A percentile compares a stretch with the other conserved stretches of the same genome.
Evolutionary conservation across 2,888 invertebrate genomes (phyloP).

Genomic region (Pammene aurita): DNA sequence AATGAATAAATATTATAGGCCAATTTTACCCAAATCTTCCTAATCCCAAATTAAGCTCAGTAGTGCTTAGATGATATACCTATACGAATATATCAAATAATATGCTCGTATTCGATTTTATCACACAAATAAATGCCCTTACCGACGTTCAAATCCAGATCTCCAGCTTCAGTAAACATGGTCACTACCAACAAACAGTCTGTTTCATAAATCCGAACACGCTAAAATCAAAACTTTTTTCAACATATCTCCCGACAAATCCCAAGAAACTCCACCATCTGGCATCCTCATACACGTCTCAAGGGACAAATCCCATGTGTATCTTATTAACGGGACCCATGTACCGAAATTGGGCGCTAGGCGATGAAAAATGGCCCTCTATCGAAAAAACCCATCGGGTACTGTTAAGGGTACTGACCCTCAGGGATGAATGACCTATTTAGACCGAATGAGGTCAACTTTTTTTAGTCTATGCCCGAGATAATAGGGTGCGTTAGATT

Average conservation of each 20-base stretch:
- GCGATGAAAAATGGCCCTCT: constrained; percentile 78
- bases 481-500: constrained; percentile 41
- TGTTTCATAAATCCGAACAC: too few relatives aligned
- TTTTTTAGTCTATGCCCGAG: constrained; percentile 49
- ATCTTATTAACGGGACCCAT: constrained; percentile 71
- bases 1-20: too few relatives aligned
- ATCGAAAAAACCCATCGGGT: constrained; percentile 71
- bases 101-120: too few relatives aligned
- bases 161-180: too few relatives aligned
- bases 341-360: constrained; percentile 74
- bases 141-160: too few relatives aligned
- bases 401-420: constrained; percentile 81
- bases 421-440: constrained; percentile 79
- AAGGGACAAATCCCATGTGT: constrained; percentile 50
- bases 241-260: constrained; percentile 22
- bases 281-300: constrained; percentile 51
- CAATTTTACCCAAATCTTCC: too few relatives aligned
- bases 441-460: constrained; percentile 75
- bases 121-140: too few relatives aligned
- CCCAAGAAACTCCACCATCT: constrained; percentile 18
- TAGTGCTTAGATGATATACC: too few relatives aligned
- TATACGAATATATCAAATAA: too few relatives aligned
- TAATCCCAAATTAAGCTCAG: too few relatives aligned
- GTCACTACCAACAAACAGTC: too few relatives aligned
- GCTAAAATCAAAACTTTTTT: too few relatives aligned